Percentiles rank a stretch among this genome's conserved stretches.
Conservation (phyloP, 2,797 vertebrate genomes). For the Platalea minor region DNA sequence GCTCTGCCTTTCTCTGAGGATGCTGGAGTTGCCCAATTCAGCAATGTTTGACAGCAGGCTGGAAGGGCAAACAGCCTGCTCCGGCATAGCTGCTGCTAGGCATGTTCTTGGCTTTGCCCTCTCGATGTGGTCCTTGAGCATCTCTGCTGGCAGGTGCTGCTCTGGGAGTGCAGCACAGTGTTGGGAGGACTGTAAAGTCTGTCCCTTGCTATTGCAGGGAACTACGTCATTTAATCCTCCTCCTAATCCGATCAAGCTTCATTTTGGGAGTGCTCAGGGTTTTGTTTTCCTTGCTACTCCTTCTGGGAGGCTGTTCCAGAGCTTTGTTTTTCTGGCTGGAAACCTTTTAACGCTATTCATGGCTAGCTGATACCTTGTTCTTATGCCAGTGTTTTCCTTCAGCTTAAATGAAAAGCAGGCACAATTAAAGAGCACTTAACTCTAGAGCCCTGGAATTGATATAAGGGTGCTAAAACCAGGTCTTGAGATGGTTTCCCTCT, state of each 20-base stretch:
- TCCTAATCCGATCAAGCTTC: conserved; percentile 37
- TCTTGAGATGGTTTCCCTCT: not conserved
- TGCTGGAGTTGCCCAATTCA: not conserved
- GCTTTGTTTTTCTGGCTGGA: conserved; percentile 57
- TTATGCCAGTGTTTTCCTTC: conserved; percentile 52
- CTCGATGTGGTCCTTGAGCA: not conserved
- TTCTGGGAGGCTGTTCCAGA: conserved; percentile 38
- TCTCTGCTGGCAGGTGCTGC: conserved; percentile 10
- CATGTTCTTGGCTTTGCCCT: not conserved
- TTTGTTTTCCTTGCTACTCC: conserved; percentile 59
- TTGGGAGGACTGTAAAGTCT: not conserved
- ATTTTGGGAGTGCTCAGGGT: not conserved
- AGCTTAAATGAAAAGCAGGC: conserved; percentile 27
- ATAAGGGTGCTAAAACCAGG: not conserved
- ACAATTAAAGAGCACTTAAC: conserved; percentile 37
- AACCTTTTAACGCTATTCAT: not conserved
- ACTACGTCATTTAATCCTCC: conserved; percentile 26
- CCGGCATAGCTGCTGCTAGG: not conserved
- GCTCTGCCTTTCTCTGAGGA: not conserved
- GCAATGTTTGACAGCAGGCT: not conserved
- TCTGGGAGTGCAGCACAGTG: not conserved
- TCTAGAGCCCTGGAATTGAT: not conserved
- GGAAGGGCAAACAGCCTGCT: not conserved
- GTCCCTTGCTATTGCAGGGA: conserved; percentile 16
- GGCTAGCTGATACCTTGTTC: conserved; percentile 51